Evolutionary conservation across 2,113 vertebrate species (phyloP).

Genomic region (Archocentrus centrarchus): DNA sequence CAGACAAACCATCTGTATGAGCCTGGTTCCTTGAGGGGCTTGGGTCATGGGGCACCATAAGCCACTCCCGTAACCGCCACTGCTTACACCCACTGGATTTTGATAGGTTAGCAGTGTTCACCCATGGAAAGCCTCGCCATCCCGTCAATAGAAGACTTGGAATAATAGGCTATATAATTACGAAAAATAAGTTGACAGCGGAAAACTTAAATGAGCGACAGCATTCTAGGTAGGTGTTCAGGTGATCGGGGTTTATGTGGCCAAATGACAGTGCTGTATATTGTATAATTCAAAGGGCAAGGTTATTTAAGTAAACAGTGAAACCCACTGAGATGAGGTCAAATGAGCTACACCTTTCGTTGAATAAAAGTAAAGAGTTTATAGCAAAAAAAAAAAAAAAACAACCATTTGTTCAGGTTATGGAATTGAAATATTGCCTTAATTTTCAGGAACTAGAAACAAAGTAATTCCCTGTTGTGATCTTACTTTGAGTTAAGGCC

Average conservation of each 20-base stretch:
- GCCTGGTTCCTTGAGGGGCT: constrained; percentile 61
- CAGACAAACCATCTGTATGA: constrained; percentile 57
- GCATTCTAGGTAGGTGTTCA: not conserved
- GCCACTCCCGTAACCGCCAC: constrained; percentile 51
- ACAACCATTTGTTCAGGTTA: not conserved
- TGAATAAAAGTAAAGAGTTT: not conserved
- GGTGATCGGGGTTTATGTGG: constrained; percentile 9
- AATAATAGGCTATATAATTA: constrained; percentile 43
- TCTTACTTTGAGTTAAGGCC: not conserved
- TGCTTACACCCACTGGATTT: constrained; percentile 52
- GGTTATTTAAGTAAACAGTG: not conserved
- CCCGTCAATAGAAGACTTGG: constrained; percentile 22
- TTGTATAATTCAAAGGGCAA: not conserved
- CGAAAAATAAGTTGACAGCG: constrained; percentile 23
- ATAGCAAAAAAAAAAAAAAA: not conserved
- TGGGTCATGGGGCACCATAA: constrained; percentile 69
- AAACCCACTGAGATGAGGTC: constrained; percentile 10
- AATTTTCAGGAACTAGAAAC: not conserved
- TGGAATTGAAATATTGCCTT: not conserved
- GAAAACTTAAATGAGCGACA: not conserved
- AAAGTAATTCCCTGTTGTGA: not conserved
- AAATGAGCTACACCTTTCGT: not conserved
- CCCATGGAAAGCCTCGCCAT: constrained; percentile 31
- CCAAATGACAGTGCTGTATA: not conserved
- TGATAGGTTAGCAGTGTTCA: constrained; percentile 64